Conservation (phyloP, 2,888 invertebrate genomes). For the Pollenia amentaria region DNA sequence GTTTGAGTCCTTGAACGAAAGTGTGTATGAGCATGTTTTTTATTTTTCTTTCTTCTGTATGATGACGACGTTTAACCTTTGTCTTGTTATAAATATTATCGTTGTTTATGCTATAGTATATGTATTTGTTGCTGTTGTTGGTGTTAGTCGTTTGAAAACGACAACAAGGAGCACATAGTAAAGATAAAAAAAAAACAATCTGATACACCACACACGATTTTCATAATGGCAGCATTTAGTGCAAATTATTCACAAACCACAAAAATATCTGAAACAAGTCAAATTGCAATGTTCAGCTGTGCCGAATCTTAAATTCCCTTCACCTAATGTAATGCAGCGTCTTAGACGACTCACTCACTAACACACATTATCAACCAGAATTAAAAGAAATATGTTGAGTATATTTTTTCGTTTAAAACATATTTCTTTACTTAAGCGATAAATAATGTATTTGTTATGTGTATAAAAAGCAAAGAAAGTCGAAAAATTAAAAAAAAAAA, state of each 20-base stretch:
- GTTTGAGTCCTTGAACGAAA: not conserved
- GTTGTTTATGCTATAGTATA: constrained; percentile 14
- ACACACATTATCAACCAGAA: too few species aligned
- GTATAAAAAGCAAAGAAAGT: not conserved
- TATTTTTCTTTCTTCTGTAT: not conserved
- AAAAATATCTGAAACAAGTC: constrained; percentile 11
- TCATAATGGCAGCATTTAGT: constrained; percentile 71
- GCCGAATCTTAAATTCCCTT: too few species aligned
- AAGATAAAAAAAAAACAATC: constrained; percentile 46
- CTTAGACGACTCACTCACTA: too few species aligned
- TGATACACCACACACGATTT: constrained; percentile 69
- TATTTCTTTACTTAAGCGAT: too few species aligned
- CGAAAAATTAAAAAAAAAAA: not conserved
- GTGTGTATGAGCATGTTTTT: not conserved
- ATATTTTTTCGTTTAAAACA: too few species aligned
- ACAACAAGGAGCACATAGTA: not conserved
- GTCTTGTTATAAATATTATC: constrained; percentile 36
- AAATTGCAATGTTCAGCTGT: too few species aligned
- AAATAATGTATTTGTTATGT: too few species aligned
- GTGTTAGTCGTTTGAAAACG: constrained; percentile 48
- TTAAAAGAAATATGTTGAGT: not conserved
- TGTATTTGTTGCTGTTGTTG: constrained; percentile 18
- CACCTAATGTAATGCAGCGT: too few species aligned
- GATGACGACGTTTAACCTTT: constrained; percentile 53
- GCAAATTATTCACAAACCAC: constrained; percentile 71